Evolutionary conservation across 2,888 invertebrate genomes (phyloP), one percentile per base, ranked within the genome.

Genomic region (Aphidius colemani): DNA sequence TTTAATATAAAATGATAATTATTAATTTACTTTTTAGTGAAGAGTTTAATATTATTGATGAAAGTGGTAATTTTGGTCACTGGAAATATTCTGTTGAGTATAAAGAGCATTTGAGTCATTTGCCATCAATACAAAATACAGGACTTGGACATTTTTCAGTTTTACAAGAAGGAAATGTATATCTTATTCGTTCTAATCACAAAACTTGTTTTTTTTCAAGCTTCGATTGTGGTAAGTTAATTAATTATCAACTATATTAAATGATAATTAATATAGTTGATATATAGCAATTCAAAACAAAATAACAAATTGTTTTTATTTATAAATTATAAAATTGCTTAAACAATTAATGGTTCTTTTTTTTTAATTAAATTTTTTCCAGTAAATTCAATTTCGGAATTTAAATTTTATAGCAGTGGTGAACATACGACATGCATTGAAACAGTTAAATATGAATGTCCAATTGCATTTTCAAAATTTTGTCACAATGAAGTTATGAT

Each of bases 21-120:
- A 7, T 58, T 45, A 40, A 46, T 46, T 11, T n/a, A 50, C 53
- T 44, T 7, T 80, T 63, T 69, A 90, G 90, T 72, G 80, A 85
- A 13, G 84, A 86, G 73, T 90, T 90, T 74, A 84, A 84, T 69
- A 86, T 91, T 53, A 80, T 87, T 1, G 81, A 85, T 0, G 91
- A 91, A 76, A 85, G 85, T 67, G 89, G 89, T 3, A 88, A 88
- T 75, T 86, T 86, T 71, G 87, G 88, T 56, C 86, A 89, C 70
- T 91, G 91, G 91, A 87, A 87, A 70, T 91, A 91, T 74, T 85
- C 87, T 0, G 88, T 88, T 0, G 78, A 85, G 66, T 91, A 91
- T 73, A 86, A 83, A 3, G 91, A 91, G 75, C 83, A 84, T 69
- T 82, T 91, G 53, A 87, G 88, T 3, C 86, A 88, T 67, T 84